Evolutionary conservation across 2,113 vertebrate species (phyloP).

Genomic region (Hippolais icterina): DNA sequence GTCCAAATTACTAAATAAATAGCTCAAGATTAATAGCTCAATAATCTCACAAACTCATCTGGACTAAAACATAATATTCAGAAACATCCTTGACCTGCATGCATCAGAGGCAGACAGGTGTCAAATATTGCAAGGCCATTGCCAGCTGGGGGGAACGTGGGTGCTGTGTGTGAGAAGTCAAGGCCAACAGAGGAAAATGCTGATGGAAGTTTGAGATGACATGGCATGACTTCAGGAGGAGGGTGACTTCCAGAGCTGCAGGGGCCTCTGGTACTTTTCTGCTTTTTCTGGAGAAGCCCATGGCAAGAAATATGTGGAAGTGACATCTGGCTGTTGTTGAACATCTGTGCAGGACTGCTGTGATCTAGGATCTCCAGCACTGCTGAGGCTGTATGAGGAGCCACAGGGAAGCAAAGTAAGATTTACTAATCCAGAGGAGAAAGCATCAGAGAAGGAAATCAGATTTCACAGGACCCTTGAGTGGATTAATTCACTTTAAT

Average conservation of each 20-base stretch:
- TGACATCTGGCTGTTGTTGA: not conserved
- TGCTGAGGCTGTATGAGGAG: not conserved
- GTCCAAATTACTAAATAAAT: not conserved
- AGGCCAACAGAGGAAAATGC: not conserved
- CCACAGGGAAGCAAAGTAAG: not conserved
- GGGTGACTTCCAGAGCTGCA: not conserved
- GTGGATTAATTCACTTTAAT: not conserved
- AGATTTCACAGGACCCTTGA: not conserved
- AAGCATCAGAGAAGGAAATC: not conserved
- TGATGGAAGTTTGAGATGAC: not conserved
- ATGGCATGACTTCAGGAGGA: not conserved
- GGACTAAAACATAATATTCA: not conserved
- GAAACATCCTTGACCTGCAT: not conserved
- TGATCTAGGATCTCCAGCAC: accelerated
- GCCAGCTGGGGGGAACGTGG: not conserved
- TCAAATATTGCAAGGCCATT: not conserved
- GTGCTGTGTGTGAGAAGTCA: not conserved
- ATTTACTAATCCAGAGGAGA: not conserved
- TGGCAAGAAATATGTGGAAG: not conserved
- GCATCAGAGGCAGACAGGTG: not conserved
- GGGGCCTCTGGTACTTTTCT: not conserved
- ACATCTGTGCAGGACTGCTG: not conserved
- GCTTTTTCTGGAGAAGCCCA: not conserved
- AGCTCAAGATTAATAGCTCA: not conserved
- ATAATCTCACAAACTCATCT: not conserved